phyloP scores from a whole-genome alignment of 2,113 vertebrate species.

The Elephantulus edwardii region DNA sequence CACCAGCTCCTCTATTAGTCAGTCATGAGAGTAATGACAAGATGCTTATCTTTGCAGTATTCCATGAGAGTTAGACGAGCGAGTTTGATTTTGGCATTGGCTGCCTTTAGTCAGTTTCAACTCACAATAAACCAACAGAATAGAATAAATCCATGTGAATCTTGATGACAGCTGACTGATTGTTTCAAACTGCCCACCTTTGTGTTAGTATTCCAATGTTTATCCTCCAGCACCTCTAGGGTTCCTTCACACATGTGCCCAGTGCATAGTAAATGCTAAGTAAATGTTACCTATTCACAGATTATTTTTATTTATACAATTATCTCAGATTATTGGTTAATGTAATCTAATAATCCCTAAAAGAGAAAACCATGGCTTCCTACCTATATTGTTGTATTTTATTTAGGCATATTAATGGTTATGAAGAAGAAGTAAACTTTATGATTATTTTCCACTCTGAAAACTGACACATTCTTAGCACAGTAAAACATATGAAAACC shows the following conservation, averaged over 20 bases:
- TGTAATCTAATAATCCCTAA: slow-evolving; percentile 10
- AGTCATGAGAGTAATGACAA: not conserved
- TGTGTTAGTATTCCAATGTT: too few relatives aligned
- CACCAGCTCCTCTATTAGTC: not conserved
- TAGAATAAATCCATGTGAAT: too few relatives aligned
- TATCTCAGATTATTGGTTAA: slow-evolving; percentile 12
- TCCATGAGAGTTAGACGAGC: not conserved
- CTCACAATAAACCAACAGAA: too few relatives aligned
- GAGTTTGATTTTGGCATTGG: not conserved
- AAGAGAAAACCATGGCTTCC: slow-evolving; percentile 1
- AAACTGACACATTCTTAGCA: slow-evolving; percentile 20
- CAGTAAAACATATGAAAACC: not conserved
- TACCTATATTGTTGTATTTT: not conserved
- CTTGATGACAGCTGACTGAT: too few relatives aligned
- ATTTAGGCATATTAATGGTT: not conserved
- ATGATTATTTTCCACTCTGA: not conserved
- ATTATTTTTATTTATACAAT: slow-evolving; percentile 29
- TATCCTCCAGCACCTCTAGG: too few relatives aligned
- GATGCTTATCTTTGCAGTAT: slow-evolving; percentile 20
- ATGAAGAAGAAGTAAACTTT: slow-evolving; percentile 32
- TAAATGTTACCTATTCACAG: not conserved
- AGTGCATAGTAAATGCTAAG: not conserved
- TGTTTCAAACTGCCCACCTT: too few relatives aligned
- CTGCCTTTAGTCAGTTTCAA: not conserved
- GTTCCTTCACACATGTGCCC: too few relatives aligned